Evolutionary conservation across 2,888 invertebrate species (phyloP).

Genomic region (Lasioglossum oenotherae): DNA sequence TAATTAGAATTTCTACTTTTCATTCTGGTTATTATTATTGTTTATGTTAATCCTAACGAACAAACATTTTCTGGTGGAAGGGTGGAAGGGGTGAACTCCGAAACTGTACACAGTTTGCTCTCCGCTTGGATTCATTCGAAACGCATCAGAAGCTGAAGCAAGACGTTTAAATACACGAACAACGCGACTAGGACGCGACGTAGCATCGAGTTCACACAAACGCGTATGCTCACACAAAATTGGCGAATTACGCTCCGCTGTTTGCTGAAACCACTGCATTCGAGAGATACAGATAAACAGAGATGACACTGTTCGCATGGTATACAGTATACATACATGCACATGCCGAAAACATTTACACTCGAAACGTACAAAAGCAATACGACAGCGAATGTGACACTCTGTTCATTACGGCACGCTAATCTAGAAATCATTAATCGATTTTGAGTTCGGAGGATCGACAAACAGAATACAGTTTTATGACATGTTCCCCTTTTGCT

Average conservation of each 20-base stretch:
- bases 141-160: constrained; percentile 39
- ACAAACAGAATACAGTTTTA: background rate
- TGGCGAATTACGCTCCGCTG: constrained; percentile 39
- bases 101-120: constrained; percentile 9
- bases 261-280: constrained; percentile 25
- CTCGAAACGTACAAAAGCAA: constrained; percentile 1
- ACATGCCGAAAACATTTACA: background rate
- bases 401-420: background rate
- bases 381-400: background rate
- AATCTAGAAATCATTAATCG: background rate
- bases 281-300: constrained; percentile 29
- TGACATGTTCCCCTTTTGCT: too few species aligned
- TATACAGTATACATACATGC: background rate
- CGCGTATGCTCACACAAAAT: constrained; percentile 18
- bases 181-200: constrained; percentile 17
- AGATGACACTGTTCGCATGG: constrained; percentile 21
- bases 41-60: too few species aligned
- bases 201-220: background rate
- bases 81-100: background rate
- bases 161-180: constrained; percentile 35
- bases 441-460: background rate
- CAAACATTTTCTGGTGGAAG: background rate
- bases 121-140: constrained; percentile 41
- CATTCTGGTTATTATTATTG: too few species aligned
- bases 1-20: too few species aligned